A percentile compares a stretch with the other conserved stretches of the same genome.
These are phyloP conservation scores for Aphidius colemani DNA, from an alignment of 2,888 invertebrate species.

Conservation along the genomic window DNA sequence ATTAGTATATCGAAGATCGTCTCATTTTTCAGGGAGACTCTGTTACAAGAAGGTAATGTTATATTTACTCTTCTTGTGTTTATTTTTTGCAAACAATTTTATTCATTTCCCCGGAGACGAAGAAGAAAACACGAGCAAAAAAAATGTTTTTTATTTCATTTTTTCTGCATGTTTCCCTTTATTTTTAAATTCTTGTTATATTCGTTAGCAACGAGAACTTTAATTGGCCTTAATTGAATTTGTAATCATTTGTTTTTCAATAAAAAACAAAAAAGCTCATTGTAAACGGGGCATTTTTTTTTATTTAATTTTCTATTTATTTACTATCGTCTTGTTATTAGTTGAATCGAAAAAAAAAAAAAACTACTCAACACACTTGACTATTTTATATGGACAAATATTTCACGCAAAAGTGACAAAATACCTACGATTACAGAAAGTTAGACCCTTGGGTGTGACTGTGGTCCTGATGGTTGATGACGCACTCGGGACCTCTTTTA, in stretches of 20 bases:
- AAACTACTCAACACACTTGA: constrained; percentile 26
- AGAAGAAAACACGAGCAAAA: constrained; percentile 21
- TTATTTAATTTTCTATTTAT: constrained; percentile 1
- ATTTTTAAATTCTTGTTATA: constrained; percentile 27
- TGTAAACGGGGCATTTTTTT: neutral
- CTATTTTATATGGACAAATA: constrained; percentile 23
- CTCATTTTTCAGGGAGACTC: constrained; percentile 1
- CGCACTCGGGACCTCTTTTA: constrained; percentile 48
- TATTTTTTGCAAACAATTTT: constrained; percentile 27
- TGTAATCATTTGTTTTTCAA: constrained; percentile 26
- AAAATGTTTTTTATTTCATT: constrained; percentile 11
- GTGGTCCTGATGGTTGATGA: constrained; percentile 43
- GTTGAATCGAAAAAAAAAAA: neutral
- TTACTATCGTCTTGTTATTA: neutral
- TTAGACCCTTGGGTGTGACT: constrained; percentile 41
- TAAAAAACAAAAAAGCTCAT: neutral
- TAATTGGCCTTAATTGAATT: constrained; percentile 40
- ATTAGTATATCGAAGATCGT: neutral
- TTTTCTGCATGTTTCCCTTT: constrained; percentile 7
- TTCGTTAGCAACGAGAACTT: constrained; percentile 30
- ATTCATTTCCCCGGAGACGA: constrained; percentile 35
- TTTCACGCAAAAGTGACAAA: constrained; percentile 50
- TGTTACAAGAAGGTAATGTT: neutral
- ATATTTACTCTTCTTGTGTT: too few relatives aligned
- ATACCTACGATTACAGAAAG: constrained; percentile 49